phyloP scores from a whole-genome alignment of 2,888 invertebrate species.

The Caenorhabditis sp. region DNA sequence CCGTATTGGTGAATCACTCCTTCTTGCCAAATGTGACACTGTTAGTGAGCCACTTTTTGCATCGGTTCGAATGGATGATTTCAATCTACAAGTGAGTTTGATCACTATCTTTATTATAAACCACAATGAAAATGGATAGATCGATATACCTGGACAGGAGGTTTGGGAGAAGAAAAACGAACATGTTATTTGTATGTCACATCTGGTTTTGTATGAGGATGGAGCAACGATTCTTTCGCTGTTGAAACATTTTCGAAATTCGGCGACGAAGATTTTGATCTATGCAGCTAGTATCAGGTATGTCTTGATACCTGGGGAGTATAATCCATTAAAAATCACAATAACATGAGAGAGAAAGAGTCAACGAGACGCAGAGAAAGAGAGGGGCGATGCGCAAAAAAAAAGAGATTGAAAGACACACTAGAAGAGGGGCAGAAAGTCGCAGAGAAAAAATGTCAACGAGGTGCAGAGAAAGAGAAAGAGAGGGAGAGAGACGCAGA shows the following conservation, averaged over 20 bases:
- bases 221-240: constrained; percentile 33
- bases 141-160: constrained; percentile 23
- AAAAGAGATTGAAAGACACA: too few species aligned
- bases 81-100: constrained; percentile 19
- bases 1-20: constrained; percentile 26
- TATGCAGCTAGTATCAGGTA: constrained; percentile 38
- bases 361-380: too few species aligned
- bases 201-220: constrained; percentile 39
- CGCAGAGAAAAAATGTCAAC: too few species aligned
- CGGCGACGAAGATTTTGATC: constrained; percentile 25
- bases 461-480: too few species aligned
- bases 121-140: constrained; percentile 12
- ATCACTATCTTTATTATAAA: neutral
- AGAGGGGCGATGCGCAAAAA: too few species aligned
- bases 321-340: neutral
- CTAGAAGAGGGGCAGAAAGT: too few species aligned
- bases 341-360: too few species aligned
- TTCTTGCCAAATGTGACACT: constrained; percentile 22
- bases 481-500: too few species aligned
- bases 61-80: constrained; percentile 28
- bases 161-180: constrained; percentile 8
- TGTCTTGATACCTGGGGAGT: neutral
- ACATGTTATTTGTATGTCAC: constrained; percentile 38
- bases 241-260: constrained; percentile 28
- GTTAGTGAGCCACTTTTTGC: constrained; percentile 33